Percentiles rank a stretch among this genome's conserved stretches.
phyloP scores from a whole-genome alignment of 2,888 invertebrate species.

The Harpalus rubripes region DNA sequence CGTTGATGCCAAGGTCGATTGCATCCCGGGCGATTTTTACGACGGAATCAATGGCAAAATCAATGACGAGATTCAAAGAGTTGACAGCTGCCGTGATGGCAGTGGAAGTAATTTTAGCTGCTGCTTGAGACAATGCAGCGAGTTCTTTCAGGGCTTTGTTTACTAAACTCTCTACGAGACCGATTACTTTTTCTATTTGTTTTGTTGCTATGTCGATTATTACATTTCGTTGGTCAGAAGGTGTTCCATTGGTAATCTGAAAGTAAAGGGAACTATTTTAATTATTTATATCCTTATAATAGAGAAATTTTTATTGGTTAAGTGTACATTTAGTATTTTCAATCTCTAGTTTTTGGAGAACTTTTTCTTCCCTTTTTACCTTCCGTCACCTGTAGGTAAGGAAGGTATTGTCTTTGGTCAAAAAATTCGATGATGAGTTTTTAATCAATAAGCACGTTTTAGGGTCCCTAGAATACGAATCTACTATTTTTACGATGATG shows the following conservation, averaged over 20 bases:
- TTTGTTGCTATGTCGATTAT: constrained; percentile 25
- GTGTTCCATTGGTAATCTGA: not conserved
- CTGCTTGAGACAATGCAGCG: not conserved
- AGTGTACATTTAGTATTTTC: too few relatives aligned
- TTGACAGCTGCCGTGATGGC: constrained; percentile 38
- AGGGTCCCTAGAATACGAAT: too few relatives aligned
- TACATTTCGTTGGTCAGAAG: not conserved
- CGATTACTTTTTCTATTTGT: constrained; percentile 42
- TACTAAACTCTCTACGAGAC: constrained; percentile 22
- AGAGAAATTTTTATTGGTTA: too few relatives aligned
- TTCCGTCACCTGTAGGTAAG: too few relatives aligned
- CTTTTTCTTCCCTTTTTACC: too few relatives aligned
- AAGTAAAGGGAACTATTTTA: not conserved
- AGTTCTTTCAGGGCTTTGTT: not conserved
- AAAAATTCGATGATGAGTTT: too few relatives aligned
- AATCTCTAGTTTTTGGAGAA: too few relatives aligned
- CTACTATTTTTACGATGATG: too few relatives aligned
- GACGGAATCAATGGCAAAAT: constrained; percentile 1
- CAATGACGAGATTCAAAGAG: constrained; percentile 38
- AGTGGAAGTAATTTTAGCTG: not conserved
- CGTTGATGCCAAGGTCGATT: constrained; percentile 39
- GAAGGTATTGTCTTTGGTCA: too few relatives aligned
- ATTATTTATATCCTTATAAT: too few relatives aligned
- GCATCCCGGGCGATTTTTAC: constrained; percentile 31
- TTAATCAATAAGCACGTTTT: too few relatives aligned